phyloP scores from a whole-genome alignment of 2,113 vertebrate species.

The Sphaerodactylus townsendi region DNA sequence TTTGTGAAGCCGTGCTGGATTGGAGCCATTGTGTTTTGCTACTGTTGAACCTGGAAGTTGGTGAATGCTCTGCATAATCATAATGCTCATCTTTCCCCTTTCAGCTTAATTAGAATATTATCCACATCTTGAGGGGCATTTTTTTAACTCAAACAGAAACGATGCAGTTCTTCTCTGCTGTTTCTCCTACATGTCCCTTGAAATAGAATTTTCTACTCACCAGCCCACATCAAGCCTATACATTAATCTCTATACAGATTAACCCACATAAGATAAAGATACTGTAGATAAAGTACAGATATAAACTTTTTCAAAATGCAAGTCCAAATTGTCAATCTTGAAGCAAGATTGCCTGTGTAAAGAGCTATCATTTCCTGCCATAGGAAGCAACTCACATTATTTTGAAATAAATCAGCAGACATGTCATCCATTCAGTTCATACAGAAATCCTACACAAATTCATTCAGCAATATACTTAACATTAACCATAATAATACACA shows the following conservation, averaged over 20 bases:
- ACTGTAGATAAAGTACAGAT: too few relatives aligned
- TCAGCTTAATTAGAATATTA: slow-evolving; percentile 5
- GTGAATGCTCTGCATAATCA: background rate
- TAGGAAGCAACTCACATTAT: too few relatives aligned
- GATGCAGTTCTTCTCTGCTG: background rate
- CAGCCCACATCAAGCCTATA: background rate
- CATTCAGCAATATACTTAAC: background rate
- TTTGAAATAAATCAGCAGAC: too few relatives aligned
- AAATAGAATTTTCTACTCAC: background rate
- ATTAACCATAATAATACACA: too few relatives aligned
- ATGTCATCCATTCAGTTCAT: too few relatives aligned
- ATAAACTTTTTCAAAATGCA: too few relatives aligned
- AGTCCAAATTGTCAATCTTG: background rate
- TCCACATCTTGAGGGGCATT: background rate
- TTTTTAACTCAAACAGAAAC: background rate
- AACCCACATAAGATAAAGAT: too few relatives aligned
- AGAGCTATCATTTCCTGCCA: too few relatives aligned
- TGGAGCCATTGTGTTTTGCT: slow-evolving; percentile 8
- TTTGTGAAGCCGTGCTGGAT: slow-evolving; percentile 34
- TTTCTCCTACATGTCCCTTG: background rate
- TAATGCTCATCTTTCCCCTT: background rate
- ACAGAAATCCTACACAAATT: too few relatives aligned
- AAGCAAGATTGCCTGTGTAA: too few relatives aligned
- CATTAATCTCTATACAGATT: background rate
- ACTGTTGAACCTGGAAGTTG: slow-evolving; percentile 6